Evolutionary conservation across 1,140 invertebrate species (phyloP), one percentile per base, ranked within the genome.

Genomic region (Gryllus bimaculatus): DNA sequence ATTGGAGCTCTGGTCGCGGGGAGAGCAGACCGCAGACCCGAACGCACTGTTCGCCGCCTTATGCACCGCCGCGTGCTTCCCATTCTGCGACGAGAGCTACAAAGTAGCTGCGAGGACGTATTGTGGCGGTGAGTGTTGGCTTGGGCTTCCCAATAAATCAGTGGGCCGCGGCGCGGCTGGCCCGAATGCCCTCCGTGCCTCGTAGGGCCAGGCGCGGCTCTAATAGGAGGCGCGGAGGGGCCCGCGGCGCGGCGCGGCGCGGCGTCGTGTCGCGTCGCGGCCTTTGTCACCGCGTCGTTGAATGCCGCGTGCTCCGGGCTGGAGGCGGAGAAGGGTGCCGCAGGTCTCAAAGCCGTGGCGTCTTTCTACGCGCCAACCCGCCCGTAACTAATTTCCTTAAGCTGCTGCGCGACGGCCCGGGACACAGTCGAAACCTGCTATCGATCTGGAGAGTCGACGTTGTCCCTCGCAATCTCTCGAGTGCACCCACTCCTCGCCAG

Each of bases 331-430:
- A 39, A 39, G 26, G 26, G 26, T 39, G 26, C 26, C 54, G 54
- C 54, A 66, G 10, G 54, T 10, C 54, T 66, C 54, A 66, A 66
- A 66, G 54, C 18, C 54, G 54, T 66, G 10, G 10, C 54, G 10
- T 66, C 54, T 66, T 66, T 66, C 54, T 66, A 13, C 18, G 54
- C 10, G 18, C 10, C 54, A 13, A 18, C 54, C 54, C 10, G 54
- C 54, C 54, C 54, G 54, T 66, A 18, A 66, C 54, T 66, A 66
- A 66, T 66, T 66, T 66, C 54, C 54, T 66, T 66, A 66, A 66
- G 54, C 54, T 18, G 10, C 54, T 18, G 10, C 54, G 10, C 54
- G 54, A 66, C 10, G 54, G 54, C 18, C 54, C 54, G 54, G 10
- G 26, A 39, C 26, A 18, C 18, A 66, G 54, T 66, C 10, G 54